Conservation (phyloP, 2,888 invertebrate species). For the Arctia plantaginis region DNA sequence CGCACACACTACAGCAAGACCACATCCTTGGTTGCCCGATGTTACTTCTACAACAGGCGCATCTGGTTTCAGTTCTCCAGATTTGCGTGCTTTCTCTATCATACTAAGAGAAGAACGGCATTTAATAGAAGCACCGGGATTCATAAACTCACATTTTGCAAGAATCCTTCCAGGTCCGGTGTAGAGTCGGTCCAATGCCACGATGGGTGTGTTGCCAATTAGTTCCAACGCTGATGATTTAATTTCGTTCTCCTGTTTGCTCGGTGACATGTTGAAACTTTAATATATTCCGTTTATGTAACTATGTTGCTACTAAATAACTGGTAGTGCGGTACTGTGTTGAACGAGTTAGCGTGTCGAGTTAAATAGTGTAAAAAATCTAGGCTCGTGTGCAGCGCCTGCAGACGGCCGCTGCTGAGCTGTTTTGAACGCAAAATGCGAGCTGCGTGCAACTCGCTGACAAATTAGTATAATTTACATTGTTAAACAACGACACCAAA, state of each 20-base stretch:
- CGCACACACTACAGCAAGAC: constrained; percentile 80
- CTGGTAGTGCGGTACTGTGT: constrained; percentile 44
- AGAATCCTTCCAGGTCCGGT: constrained; percentile 78
- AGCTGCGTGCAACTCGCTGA: constrained; percentile 29
- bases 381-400: constrained; percentile 39
- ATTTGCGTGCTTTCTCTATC: constrained; percentile 68
- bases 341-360: constrained; percentile 23
- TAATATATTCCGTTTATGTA: constrained; percentile 26
- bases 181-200: constrained; percentile 78
- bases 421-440: constrained; percentile 28
- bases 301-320: constrained; percentile 45
- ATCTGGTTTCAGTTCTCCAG: constrained; percentile 72
- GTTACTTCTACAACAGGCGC: constrained; percentile 76
- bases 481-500: not conserved
- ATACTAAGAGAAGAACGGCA: constrained; percentile 77
- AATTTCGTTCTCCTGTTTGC: constrained; percentile 68
- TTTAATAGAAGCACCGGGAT: constrained; percentile 81
- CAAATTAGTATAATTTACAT: not conserved
- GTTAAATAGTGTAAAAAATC: constrained; percentile 40
- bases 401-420: constrained; percentile 20
- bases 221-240: constrained; percentile 78
- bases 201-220: constrained; percentile 79
- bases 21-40: constrained; percentile 82
- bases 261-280: constrained; percentile 50
- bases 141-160: constrained; percentile 83